Conservation (phyloP, 2,888 invertebrate genomes). For the Parelbella ahira region DNA sequence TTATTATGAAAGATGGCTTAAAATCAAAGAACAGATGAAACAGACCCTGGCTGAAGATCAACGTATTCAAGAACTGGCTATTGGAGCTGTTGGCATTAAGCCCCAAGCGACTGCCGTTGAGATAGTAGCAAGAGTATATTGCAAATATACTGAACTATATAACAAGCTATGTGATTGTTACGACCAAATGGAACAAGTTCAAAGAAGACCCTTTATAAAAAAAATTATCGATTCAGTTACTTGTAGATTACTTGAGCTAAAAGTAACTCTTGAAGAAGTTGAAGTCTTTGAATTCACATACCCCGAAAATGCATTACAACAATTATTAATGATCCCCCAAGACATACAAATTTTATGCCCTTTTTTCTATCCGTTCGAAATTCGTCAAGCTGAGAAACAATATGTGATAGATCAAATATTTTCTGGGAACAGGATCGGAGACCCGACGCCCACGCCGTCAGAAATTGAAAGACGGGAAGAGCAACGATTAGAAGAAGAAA, state of each 20-base stretch:
- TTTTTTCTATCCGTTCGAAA: slow-evolving; percentile 82
- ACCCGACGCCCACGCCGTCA: slow-evolving; percentile 57
- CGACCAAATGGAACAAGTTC: slow-evolving; percentile 82
- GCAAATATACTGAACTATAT: slow-evolving; percentile 74
- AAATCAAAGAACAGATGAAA: slow-evolving; percentile 52
- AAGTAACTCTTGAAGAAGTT: slow-evolving; percentile 75
- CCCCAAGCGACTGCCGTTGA: slow-evolving; percentile 72
- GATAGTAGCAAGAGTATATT: slow-evolving; percentile 71
- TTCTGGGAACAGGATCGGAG: slow-evolving; percentile 62
- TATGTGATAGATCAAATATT: slow-evolving; percentile 67
- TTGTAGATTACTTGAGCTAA: slow-evolving; percentile 81
- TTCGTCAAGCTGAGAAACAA: slow-evolving; percentile 64
- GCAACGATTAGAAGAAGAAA: slow-evolving; percentile 48
- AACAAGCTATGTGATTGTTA: slow-evolving; percentile 81
- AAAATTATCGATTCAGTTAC: slow-evolving; percentile 81
- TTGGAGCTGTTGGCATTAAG: slow-evolving; percentile 50
- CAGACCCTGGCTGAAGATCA: slow-evolving; percentile 49
- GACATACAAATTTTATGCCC: slow-evolving; percentile 83
- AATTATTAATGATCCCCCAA: slow-evolving; percentile 84
- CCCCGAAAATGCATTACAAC: slow-evolving; percentile 85
- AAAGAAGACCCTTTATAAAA: slow-evolving; percentile 79
- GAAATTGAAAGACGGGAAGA: slow-evolving; percentile 51
- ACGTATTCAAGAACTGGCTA: slow-evolving; percentile 54
- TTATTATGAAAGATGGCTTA: slow-evolving; percentile 60
- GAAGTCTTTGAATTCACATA: slow-evolving; percentile 84